Conservation (phyloP, 2,888 invertebrate genomes). For the Mellilla xanthometata region DNA sequence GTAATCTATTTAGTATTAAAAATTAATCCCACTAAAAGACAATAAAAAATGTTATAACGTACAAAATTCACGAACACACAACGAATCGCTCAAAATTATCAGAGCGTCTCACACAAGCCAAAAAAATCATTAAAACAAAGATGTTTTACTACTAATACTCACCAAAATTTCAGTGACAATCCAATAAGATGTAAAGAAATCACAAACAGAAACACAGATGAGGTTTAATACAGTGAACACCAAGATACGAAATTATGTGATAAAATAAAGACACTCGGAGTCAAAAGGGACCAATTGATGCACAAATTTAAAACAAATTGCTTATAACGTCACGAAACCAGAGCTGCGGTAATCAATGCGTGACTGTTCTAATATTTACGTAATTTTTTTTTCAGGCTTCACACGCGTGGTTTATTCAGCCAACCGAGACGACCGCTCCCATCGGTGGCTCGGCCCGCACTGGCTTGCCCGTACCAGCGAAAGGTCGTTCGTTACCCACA, state of each 20-base stretch:
- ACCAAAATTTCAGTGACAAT: conserved; percentile 70
- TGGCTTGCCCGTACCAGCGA: conserved; percentile 76
- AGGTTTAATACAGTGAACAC: conserved; percentile 53
- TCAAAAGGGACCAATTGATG: conserved; percentile 66
- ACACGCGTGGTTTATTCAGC: conserved; percentile 54
- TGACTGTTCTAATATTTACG: conserved; percentile 80
- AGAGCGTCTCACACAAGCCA: too few relatives aligned
- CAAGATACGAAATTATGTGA: conserved; percentile 67
- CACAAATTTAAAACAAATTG: conserved; percentile 64
- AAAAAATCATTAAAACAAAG: too few relatives aligned
- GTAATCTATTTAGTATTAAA: too few relatives aligned
- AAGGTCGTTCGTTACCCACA: conserved; percentile 82
- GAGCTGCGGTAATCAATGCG: conserved; percentile 65
- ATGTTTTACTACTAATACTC: conserved; percentile 40
- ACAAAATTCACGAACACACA: too few relatives aligned
- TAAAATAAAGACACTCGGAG: conserved; percentile 72
- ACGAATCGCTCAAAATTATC: too few relatives aligned
- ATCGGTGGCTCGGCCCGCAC: conserved; percentile 78
- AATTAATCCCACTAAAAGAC: too few relatives aligned
- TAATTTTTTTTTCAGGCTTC: conserved; percentile 76
- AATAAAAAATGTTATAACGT: too few relatives aligned
- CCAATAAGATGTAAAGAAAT: conserved; percentile 65
- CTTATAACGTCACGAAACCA: conserved; percentile 37
- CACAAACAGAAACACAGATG: conserved; percentile 70
- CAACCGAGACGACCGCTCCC: conserved; percentile 58